These are phyloP conservation scores for Styela clava DNA, from an alignment of 23 tunicate species.

Conservation along the genomic window DNA sequence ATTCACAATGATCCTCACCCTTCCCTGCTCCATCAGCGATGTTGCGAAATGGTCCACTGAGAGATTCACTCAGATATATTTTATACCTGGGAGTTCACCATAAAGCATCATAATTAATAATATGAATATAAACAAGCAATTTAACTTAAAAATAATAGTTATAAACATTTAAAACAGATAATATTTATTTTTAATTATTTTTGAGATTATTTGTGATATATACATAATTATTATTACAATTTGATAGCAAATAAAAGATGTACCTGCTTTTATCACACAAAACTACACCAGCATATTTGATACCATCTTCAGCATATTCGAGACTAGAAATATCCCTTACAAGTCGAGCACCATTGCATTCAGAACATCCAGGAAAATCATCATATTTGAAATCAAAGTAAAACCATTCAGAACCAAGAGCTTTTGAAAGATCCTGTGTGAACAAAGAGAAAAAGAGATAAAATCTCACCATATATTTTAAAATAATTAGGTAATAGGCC, in stretches of 20 bases:
- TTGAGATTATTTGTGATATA: too few relatives aligned
- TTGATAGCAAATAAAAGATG: too few relatives aligned
- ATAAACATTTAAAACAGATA: too few relatives aligned
- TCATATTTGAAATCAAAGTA: slow-evolving; percentile 63
- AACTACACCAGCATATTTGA: slow-evolving; percentile 62
- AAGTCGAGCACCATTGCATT: slow-evolving; percentile 58
- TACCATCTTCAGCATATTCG: slow-evolving; percentile 20
- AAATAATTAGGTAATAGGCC: too few relatives aligned
- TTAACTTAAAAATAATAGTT: too few relatives aligned
- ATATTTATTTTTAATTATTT: too few relatives aligned
- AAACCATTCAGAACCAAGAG: slow-evolving; percentile 84
- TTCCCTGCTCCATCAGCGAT: slow-evolving; percentile 80
- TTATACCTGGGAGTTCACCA: slow-evolving; percentile 47
- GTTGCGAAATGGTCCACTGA: slow-evolving; percentile 63
- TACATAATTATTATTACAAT: too few relatives aligned
- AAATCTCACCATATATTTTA: too few relatives aligned
- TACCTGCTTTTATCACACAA: slow-evolving; percentile 64
- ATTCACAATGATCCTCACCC: slow-evolving; percentile 96
- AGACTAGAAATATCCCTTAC: slow-evolving; percentile 47
- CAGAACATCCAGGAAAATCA: slow-evolving; percentile 60
- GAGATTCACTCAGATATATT: slow-evolving; percentile 56
- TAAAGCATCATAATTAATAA: not conserved
- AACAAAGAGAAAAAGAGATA: not conserved
- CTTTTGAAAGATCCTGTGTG: slow-evolving; percentile 51
- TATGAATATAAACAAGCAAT: too few relatives aligned